Conservation (phyloP, 1,140 invertebrate genomes). For the Pogonognathellus flavescens region DNA sequence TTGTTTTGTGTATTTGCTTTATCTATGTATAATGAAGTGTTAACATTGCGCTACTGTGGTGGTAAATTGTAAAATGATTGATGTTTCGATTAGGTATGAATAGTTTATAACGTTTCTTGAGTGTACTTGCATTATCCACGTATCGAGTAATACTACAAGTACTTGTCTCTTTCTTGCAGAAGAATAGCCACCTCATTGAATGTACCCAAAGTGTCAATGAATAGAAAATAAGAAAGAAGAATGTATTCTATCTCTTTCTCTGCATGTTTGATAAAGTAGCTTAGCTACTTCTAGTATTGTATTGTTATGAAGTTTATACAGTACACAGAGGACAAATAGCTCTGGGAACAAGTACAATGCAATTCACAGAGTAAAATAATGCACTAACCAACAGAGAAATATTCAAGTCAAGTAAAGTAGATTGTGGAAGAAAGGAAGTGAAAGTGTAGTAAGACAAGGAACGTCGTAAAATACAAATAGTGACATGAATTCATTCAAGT, state of each 20-base stretch:
- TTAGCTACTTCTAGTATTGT: slow-evolving; percentile 31
- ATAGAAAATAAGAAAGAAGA: slow-evolving; percentile 27
- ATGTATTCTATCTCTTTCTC: slow-evolving; percentile 15
- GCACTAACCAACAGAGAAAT: neutral
- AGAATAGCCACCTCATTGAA: slow-evolving; percentile 12
- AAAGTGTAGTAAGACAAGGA: neutral
- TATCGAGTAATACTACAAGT: neutral
- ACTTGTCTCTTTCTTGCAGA: slow-evolving; percentile 22
- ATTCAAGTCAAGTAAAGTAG: neutral
- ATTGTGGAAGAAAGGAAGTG: neutral
- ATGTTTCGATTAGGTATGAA: slow-evolving; percentile 47
- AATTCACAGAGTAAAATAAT: neutral
- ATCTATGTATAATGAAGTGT: neutral
- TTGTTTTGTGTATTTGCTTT: no score
- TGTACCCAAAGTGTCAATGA: slow-evolving; percentile 14
- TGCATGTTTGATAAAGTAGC: slow-evolving; percentile 37
- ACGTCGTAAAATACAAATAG: neutral
- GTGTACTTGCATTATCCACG: neutral
- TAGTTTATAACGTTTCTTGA: slow-evolving; percentile 33
- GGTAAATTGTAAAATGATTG: slow-evolving; percentile 34
- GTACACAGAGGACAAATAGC: slow-evolving; percentile 18
- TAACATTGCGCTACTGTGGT: slow-evolving; percentile 2
- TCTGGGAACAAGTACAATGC: slow-evolving; percentile 18
- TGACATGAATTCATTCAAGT: neutral
- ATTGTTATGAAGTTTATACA: neutral